These are phyloP conservation scores for Nomada hirtipes DNA, from an alignment of 2,888 invertebrate species.

Conservation along the genomic window DNA sequence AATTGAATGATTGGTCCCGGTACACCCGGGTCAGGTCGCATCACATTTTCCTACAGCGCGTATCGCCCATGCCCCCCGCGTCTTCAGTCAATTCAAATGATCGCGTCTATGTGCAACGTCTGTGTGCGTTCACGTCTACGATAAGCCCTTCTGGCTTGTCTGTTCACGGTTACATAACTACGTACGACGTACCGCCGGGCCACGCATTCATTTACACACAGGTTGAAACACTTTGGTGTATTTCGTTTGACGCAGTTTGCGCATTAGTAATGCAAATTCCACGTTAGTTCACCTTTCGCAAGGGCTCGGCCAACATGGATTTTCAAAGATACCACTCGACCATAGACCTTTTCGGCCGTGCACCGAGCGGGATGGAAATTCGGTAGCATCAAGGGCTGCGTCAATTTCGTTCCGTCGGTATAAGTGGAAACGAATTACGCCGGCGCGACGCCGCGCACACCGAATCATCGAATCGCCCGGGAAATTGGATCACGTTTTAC, in stretches of 20 bases:
- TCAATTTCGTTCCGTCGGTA: conserved; percentile 65
- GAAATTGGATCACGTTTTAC: conserved; percentile 31
- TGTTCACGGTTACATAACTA: conserved; percentile 19
- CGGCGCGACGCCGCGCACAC: conserved; percentile 20
- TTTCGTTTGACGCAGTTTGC: conserved; percentile 75
- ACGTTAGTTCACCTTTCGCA: conserved; percentile 40
- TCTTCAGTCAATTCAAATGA: conserved; percentile 20
- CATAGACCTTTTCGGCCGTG: conserved; percentile 46
- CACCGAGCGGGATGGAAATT: conserved; percentile 66
- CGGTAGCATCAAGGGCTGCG: conserved; percentile 56
- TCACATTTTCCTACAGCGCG: conserved; percentile 65
- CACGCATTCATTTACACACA: conserved; percentile 45
- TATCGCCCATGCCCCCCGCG: conserved; percentile 17
- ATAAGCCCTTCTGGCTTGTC: neutral
- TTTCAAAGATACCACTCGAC: conserved; percentile 64
- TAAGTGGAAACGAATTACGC: conserved; percentile 55
- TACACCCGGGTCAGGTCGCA: conserved; percentile 69
- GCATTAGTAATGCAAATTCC: conserved; percentile 72
- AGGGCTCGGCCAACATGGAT: conserved; percentile 50
- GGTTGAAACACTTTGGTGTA: conserved; percentile 67
- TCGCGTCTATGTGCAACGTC: neutral
- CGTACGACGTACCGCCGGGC: neutral
- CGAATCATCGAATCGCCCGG: conserved; percentile 34
- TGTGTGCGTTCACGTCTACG: neutral
- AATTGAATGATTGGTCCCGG: conserved; percentile 81